phyloP scores from a whole-genome alignment of 2,113 vertebrate genomes.

The Sporophila hypoxantha region DNA sequence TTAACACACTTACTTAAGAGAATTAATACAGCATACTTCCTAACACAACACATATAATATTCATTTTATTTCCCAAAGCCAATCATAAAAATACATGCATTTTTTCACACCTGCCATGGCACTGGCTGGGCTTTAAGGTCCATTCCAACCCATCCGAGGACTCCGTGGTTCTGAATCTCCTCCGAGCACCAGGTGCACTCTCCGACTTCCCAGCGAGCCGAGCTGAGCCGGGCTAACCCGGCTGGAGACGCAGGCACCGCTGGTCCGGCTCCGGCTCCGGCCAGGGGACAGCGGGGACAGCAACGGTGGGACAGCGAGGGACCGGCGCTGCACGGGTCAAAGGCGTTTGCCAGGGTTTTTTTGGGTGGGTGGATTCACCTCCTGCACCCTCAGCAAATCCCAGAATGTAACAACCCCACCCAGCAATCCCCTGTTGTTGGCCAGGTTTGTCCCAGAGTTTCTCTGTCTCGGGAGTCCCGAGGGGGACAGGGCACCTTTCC shows the following conservation, averaged over 20 bases:
- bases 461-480: not conserved
- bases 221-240: not conserved
- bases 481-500: not conserved
- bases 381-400: not conserved
- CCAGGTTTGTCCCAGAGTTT: not conserved
- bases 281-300: not conserved
- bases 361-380: not conserved
- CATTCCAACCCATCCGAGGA: not conserved
- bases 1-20: too few species aligned
- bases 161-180: not conserved
- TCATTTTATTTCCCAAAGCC: too few species aligned
- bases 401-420: not conserved
- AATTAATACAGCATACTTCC: too few species aligned
- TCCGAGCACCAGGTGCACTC: constrained; percentile 48
- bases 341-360: rapidly evolving
- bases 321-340: not conserved
- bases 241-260: not conserved
- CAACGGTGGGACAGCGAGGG: not conserved
- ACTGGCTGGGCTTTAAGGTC: not conserved
- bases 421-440: rapidly evolving
- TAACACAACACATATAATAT: too few species aligned
- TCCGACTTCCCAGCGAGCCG: constrained; percentile 12
- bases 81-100: too few species aligned
- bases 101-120: not conserved
- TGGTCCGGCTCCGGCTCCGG: not conserved